phyloP scores from a whole-genome alignment of 2,888 invertebrate species.

The Alloplasta piceator region DNA sequence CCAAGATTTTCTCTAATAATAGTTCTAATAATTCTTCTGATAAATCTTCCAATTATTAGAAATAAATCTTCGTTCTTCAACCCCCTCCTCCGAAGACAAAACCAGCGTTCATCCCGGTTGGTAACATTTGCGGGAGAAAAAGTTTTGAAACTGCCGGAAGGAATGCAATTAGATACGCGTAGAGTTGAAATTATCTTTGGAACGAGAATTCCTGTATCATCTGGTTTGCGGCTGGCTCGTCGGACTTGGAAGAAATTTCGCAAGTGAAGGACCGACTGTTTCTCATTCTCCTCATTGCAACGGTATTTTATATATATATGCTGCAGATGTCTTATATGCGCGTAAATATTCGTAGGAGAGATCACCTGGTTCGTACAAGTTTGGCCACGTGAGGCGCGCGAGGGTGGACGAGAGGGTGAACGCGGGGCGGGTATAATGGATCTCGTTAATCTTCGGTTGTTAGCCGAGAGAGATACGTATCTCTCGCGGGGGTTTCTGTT shows the following conservation, averaged over 20 bases:
- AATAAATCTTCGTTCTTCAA: too few relatives aligned
- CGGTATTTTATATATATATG: background rate
- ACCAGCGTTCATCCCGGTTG: background rate
- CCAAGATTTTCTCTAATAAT: too few relatives aligned
- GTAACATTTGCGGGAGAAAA: background rate
- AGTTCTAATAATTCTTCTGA: background rate
- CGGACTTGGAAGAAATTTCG: slow-evolving; percentile 27
- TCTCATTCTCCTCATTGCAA: slow-evolving; percentile 12
- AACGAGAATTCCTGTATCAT: slow-evolving; percentile 8
- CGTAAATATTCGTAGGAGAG: slow-evolving; percentile 25
- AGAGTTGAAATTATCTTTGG: background rate
- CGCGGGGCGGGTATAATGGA: slow-evolving; percentile 74
- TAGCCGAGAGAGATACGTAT: slow-evolving; percentile 79
- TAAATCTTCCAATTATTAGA: background rate
- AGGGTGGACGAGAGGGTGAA: background rate
- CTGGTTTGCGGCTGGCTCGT: background rate
- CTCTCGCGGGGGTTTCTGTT: slow-evolving; percentile 77
- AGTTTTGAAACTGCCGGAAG: background rate
- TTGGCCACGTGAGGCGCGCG: slow-evolving; percentile 17
- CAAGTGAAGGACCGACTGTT: slow-evolving; percentile 29
- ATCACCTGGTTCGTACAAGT: slow-evolving; percentile 31
- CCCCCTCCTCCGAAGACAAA: background rate
- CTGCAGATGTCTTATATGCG: background rate
- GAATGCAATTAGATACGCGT: background rate
- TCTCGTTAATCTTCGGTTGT: slow-evolving; percentile 81